phyloP scores from a whole-genome alignment of 1,140 invertebrate genomes.

The Marisa cornuarietis region DNA sequence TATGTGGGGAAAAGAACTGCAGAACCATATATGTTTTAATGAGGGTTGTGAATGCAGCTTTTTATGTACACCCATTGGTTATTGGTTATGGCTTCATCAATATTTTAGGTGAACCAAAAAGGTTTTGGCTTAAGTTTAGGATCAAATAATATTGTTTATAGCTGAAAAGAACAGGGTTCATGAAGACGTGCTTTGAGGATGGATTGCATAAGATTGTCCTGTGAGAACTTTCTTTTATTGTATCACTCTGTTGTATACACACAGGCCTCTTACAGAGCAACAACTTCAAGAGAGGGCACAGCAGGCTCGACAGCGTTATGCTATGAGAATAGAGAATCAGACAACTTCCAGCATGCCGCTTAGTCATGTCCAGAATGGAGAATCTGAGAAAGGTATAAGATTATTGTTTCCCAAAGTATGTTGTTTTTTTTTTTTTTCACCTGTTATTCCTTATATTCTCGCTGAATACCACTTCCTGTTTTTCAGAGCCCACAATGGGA shows the following conservation, averaged over 20 bases:
- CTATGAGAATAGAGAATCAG: constrained; percentile 30
- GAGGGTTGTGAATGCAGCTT: too few relatives aligned
- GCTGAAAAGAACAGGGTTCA: constrained; percentile 27
- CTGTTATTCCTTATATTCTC: neutral
- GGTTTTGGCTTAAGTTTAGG: too few relatives aligned
- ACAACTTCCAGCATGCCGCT: neutral
- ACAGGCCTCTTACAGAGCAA: constrained; percentile 77
- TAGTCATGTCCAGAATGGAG: neutral
- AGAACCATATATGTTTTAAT: too few relatives aligned
- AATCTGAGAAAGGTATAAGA: neutral
- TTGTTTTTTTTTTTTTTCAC: neutral
- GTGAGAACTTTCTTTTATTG: too few relatives aligned
- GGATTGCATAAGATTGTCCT: too few relatives aligned
- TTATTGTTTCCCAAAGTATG: neutral
- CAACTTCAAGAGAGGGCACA: constrained; percentile 80
- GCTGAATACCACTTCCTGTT: too few relatives aligned
- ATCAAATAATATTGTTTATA: too few relatives aligned
- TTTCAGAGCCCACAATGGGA: too few relatives aligned
- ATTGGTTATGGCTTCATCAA: too few relatives aligned
- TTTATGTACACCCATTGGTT: too few relatives aligned
- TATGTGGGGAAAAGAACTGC: too few relatives aligned
- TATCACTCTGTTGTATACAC: constrained; percentile 68
- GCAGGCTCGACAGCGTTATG: constrained; percentile 71
- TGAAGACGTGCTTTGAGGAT: constrained; percentile 48
- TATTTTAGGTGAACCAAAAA: too few relatives aligned